Conservation (phyloP, 2,888 invertebrate species). For the Mythimna impura region DNA sequence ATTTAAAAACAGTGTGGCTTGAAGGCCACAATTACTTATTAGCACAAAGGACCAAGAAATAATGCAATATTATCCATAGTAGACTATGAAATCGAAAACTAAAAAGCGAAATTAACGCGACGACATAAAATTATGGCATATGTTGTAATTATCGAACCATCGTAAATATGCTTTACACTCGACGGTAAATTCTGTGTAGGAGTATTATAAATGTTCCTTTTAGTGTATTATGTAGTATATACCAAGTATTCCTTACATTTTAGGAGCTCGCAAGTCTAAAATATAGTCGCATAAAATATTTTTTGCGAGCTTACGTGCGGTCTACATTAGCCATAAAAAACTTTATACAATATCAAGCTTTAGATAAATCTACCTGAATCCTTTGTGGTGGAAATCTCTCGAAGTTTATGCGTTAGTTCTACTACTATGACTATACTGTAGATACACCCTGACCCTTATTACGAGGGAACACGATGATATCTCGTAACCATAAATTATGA, state of each 20-base stretch:
- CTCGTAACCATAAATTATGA: constrained; percentile 59
- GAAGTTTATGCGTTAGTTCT: constrained; percentile 26
- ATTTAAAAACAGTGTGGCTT: constrained; percentile 29
- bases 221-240: neutral
- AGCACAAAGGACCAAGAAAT: neutral
- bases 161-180: constrained; percentile 22
- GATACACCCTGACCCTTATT: constrained; percentile 16
- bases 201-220: constrained; percentile 3
- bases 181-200: constrained; percentile 21
- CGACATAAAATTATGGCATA: constrained; percentile 5
- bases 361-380: constrained; percentile 22
- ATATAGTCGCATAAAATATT: constrained; percentile 40
- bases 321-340: constrained; percentile 29
- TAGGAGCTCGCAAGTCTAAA: constrained; percentile 17
- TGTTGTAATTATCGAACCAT: constrained; percentile 15
- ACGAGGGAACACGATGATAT: constrained; percentile 24
- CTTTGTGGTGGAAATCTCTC: constrained; percentile 40
- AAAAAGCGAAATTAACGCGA: constrained; percentile 15
- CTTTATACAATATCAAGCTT: constrained; percentile 5
- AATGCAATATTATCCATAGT: neutral
- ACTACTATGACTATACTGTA: constrained; percentile 24
- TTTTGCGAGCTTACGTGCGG: constrained; percentile 19
- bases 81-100: constrained; percentile 38
- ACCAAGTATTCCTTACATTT: constrained; percentile 20
- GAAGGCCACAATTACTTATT: constrained; percentile 24